Evolutionary conservation across 2,888 invertebrate genomes (phyloP), one percentile per base, ranked within the genome.

Genomic region (Melangyna quadrimaculata): DNA sequence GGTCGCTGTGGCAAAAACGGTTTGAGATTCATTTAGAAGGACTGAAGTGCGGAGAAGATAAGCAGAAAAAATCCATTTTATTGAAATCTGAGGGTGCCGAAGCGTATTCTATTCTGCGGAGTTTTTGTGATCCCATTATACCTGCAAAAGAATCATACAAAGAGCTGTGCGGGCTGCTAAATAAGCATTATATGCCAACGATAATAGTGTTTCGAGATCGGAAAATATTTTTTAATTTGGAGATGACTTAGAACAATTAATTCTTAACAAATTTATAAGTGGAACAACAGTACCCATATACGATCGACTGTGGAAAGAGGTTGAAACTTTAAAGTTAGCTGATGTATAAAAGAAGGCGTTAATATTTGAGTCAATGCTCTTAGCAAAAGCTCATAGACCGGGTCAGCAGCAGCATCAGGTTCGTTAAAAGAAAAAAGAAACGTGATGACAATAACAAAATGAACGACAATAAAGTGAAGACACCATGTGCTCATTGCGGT

Each of bases 401-500:
- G 55, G 32, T 57, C 32, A 32, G 32, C 32, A 32, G 17, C 55
- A 32, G 19, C 14, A 32, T 32, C 32, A 9, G 27, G 53, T 53
- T 53, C 14, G 53, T 53, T 6, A 53, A 53, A n/a, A 53, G n/a
- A 27, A 6, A 53, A 6, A 32, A 57, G 3, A 57, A 32, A 57
- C 19, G 32, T 57, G n/a, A 17, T 9, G 55, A 32, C 17, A 19
- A 32, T 12, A 32, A 32, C 55, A 57, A 57, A 32, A 32, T 9
- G 3, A 57, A 32, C 32, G 35, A 53, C 51, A 72, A 43, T 17
- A 37, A 67, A 63, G 12, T 27, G 27, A 40, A 17, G 53, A 59
- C 51, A 43, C n/a, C n/a, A n/a, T n/a, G 77, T 53, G 40, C 55
- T 6, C 61, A 78, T 71, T 83, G 83, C 27, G 70, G 83, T 22